phyloP scores from a whole-genome alignment of 2,797 vertebrate genomes.

The Onychomys leucogaster region DNA sequence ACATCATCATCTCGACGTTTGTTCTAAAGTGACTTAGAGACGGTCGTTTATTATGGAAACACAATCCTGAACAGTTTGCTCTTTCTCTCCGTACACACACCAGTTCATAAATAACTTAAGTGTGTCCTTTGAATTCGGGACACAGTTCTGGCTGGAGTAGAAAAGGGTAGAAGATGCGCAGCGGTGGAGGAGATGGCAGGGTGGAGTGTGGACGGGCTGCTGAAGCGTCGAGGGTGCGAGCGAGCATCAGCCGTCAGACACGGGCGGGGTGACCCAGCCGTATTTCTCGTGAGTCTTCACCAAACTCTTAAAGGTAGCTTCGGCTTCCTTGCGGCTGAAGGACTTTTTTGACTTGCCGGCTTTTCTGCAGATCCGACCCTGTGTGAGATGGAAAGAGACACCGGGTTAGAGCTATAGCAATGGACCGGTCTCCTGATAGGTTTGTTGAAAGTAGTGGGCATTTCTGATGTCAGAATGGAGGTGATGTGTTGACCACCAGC shows the following conservation, averaged over 20 bases:
- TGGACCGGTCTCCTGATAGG: fast-evolving
- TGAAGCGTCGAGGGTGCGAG: slow-evolving; percentile 81
- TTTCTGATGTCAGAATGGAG: fast-evolving
- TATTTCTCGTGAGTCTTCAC: slow-evolving; percentile 99
- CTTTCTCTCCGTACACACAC: slow-evolving; percentile 88
- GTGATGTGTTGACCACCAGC: fast-evolving
- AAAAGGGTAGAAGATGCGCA: slow-evolving; percentile 89
- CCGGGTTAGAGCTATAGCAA: background rate
- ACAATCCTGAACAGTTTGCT: slow-evolving; percentile 84
- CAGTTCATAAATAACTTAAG: slow-evolving; percentile 91
- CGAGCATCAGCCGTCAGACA: slow-evolving; percentile 96
- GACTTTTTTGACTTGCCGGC: slow-evolving; percentile 99
- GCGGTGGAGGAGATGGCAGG: slow-evolving; percentile 89
- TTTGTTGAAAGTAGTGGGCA: background rate
- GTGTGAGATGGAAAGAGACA: slow-evolving; percentile 80
- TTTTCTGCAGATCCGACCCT: slow-evolving; percentile 99
- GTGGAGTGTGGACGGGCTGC: slow-evolving; percentile 80
- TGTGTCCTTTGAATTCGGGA: slow-evolving; percentile 90
- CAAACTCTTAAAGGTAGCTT: slow-evolving; percentile 99
- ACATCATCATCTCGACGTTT: slow-evolving; percentile 86
- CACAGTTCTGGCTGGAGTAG: slow-evolving; percentile 89
- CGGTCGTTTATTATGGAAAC: slow-evolving; percentile 87
- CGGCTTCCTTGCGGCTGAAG: slow-evolving; percentile 99
- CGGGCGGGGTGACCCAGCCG: slow-evolving; percentile 98
- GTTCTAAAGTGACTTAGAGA: slow-evolving; percentile 88